A percentile compares a stretch with the other conserved stretches of the same genome.
Evolutionary conservation across 2,113 vertebrate genomes (phyloP).

Genomic region (Ciconia stormi): DNA sequence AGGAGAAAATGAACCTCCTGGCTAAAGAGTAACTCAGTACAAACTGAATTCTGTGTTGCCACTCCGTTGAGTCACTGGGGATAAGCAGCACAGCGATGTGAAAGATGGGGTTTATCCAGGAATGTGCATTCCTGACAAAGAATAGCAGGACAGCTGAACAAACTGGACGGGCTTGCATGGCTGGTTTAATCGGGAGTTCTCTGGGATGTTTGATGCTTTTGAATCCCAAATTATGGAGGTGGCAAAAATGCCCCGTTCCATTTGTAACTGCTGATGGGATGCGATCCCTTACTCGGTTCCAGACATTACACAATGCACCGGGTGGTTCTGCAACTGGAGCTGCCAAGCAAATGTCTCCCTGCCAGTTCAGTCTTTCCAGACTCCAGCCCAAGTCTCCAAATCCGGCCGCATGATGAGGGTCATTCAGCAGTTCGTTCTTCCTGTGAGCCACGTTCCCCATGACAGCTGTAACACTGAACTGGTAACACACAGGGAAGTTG

Average conservation of each 20-base stretch:
- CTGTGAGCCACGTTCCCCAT: not conserved
- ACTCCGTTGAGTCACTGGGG: not conserved
- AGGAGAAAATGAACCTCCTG: not conserved
- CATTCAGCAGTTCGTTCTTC: not conserved
- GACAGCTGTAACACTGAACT: not conserved
- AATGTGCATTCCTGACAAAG: not conserved
- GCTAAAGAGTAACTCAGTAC: not conserved
- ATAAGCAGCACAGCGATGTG: not conserved
- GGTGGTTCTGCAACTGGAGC: not conserved
- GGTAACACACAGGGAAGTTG: not conserved
- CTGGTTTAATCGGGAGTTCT: not conserved
- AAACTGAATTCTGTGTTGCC: not conserved
- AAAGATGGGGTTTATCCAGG: not conserved
- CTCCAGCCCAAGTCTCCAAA: not conserved
- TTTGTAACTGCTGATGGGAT: not conserved
- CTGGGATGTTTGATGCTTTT: not conserved
- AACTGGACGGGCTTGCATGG: accelerated
- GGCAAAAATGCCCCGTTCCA: not conserved
- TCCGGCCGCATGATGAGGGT: too few relatives aligned
- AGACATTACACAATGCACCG: accelerated
- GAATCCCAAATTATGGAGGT: not conserved
- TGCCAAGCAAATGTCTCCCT: not conserved
- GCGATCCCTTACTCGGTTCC: accelerated
- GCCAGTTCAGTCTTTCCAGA: not conserved
- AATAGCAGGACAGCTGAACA: not conserved